Conservation (phyloP, 2,888 invertebrate species). For the Eupithecia insigniata region DNA sequence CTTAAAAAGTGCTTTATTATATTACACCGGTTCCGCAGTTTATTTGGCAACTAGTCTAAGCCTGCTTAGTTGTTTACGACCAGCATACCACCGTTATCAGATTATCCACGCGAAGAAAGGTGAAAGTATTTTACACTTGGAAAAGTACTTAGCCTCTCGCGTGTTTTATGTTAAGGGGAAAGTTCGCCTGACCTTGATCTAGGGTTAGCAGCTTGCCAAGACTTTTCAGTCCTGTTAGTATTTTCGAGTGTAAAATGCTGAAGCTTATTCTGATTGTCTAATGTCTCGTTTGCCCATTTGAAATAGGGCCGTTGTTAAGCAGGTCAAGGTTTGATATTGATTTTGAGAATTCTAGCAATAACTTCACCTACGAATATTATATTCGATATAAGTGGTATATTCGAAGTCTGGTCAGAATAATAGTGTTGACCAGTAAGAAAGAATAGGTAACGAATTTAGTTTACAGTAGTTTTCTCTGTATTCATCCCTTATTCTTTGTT, state of each 20-base stretch:
- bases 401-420: not conserved
- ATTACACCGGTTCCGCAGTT: slow-evolving; percentile 2
- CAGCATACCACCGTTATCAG: slow-evolving; percentile 25
- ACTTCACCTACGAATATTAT: not conserved
- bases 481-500: too few relatives aligned
- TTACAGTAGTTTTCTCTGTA: too few relatives aligned
- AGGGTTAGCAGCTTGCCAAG: slow-evolving; percentile 47
- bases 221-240: slow-evolving; percentile 21
- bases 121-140: slow-evolving; percentile 28
- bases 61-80: slow-evolving; percentile 22
- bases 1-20: not conserved
- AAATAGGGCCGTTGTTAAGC: not conserved
- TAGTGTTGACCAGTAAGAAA: not conserved
- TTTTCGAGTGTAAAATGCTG: not conserved
- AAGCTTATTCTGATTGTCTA: not conserved
- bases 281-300: not conserved
- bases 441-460: too few relatives aligned
- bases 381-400: not conserved
- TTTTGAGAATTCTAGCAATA: not conserved
- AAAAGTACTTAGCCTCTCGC: slow-evolving; percentile 23
- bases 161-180: slow-evolving; percentile 52
- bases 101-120: slow-evolving; percentile 30
- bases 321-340: not conserved
- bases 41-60: slow-evolving; percentile 10
- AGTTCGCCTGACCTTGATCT: slow-evolving; percentile 60